Percentiles rank a stretch among this genome's conserved stretches.
Conservation (phyloP, 2,797 vertebrate genomes). For the Phataginus tetradactyla region DNA sequence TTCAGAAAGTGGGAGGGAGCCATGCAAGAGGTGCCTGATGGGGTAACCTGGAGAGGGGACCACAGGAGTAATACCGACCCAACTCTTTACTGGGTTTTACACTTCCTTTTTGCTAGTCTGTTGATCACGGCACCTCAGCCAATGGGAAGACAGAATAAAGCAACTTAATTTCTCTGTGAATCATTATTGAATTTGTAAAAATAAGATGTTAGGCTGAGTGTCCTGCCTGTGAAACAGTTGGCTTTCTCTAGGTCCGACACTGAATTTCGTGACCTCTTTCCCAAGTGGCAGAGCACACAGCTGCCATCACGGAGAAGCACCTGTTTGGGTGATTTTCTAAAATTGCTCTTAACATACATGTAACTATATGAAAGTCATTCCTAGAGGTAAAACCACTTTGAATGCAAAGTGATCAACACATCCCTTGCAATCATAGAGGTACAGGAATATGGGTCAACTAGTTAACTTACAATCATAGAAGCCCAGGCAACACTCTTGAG, state of each 20-base stretch:
- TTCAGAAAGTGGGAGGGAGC: not conserved
- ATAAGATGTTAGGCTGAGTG: not conserved
- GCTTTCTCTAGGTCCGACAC: not conserved
- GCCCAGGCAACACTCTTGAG: not conserved
- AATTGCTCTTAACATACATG: conserved; percentile 15
- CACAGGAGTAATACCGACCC: too few species aligned
- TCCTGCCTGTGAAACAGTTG: not conserved
- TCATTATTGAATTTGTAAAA: not conserved
- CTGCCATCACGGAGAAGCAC: not conserved
- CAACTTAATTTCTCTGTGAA: not conserved
- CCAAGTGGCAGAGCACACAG: not conserved
- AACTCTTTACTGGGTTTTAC: not conserved
- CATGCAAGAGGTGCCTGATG: rapidly evolving
- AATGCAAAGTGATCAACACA: not conserved
- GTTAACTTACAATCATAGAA: conserved; percentile 13
- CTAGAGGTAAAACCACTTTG: not conserved
- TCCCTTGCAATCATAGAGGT: not conserved
- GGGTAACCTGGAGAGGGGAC: not conserved
- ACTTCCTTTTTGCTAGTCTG: not conserved
- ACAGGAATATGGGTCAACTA: not conserved
- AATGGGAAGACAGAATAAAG: not conserved
- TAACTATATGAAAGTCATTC: not conserved
- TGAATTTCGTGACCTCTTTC: not conserved
- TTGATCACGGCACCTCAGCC: not conserved
- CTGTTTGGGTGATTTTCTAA: conserved; percentile 17